Evolutionary conservation across 2,888 invertebrate genomes (phyloP), one percentile per base, ranked within the genome.

Genomic region (Oxystoma pomonae): DNA sequence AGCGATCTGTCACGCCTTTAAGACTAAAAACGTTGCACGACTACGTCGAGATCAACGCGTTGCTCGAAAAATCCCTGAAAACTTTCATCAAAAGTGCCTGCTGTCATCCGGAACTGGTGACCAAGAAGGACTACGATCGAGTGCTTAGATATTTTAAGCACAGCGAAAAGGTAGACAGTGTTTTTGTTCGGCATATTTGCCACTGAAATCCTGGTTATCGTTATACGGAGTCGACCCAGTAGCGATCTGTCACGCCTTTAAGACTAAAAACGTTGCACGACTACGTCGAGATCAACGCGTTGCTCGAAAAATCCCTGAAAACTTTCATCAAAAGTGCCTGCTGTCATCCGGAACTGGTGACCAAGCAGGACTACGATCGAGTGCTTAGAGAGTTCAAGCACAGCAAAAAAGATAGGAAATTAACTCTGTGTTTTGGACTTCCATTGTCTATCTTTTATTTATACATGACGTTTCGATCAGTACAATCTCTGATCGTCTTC

Each of bases 41-140:
- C 79, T 94, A 94, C 77, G 88, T 89, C 58, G 92, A 92, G 81
- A 90, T 94, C 64, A 94, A 94, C 81, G 90, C 83, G 75, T 83
- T 94, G 68, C 81, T 94, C 71, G 92, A 91, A 75, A 83, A 90
- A 22, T 87, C 89, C 58, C 81, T 94, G 68, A 93, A 94, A 81
- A 86, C 90, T 71, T 94, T 92, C 80, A 91, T 94, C 74, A 94
- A 94, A 81, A 90, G 90, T 65, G 90, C 90, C 62, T 90, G 91
- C 72, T 94, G 93, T 78, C 93, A 88, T 80, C 94, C 94, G 2
- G 92, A 94, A 78, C 83, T 91, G 71, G 87, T 92, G 68, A 90
- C 90, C 21, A 90, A 89, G 76, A 87, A 88, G 77, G 90, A 92
- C 75, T 92, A 91, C 76, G 89, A 91, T 75, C 84, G 85, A 71